Conservation (phyloP, 2,888 invertebrate species). For the Mycalesis mineus region DNA sequence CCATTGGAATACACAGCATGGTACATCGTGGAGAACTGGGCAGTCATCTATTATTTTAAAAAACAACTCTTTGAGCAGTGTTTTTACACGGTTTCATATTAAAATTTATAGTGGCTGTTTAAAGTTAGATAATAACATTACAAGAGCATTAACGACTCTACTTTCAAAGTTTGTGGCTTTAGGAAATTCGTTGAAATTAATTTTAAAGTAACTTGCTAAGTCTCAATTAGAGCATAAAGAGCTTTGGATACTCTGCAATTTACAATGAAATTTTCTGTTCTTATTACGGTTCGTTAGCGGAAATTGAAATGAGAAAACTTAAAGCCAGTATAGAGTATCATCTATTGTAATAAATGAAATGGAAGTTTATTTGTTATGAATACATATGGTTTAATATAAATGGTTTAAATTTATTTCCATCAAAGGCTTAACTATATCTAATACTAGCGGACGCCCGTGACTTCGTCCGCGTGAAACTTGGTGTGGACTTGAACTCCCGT, state of each 20-base stretch:
- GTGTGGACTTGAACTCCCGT: no score
- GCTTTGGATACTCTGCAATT: constrained; percentile 27
- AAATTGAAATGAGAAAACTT: constrained; percentile 15
- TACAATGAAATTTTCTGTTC: constrained; percentile 28
- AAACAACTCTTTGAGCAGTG: no score
- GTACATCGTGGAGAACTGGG: no score
- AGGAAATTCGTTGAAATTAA: constrained; percentile 27
- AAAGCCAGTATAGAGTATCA: not conserved
- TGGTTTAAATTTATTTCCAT: no score
- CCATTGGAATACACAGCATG: no score
- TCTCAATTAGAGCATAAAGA: constrained; percentile 31
- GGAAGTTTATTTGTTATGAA: not conserved
- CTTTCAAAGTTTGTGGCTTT: constrained; percentile 18
- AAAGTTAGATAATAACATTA: constrained; percentile 6
- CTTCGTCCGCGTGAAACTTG: no score
- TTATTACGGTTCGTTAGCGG: constrained; percentile 25
- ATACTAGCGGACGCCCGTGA: no score
- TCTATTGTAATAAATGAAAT: not conserved
- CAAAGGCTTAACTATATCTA: no score
- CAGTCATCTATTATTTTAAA: no score
- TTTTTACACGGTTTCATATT: not conserved
- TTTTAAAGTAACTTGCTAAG: constrained; percentile 26
- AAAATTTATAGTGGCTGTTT: not conserved
- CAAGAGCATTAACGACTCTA: constrained; percentile 15
- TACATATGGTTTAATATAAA: no score